Base-by-base conservation (phyloP, 2,797 vertebrate genomes). In the Gallinago stenura region DNA sequence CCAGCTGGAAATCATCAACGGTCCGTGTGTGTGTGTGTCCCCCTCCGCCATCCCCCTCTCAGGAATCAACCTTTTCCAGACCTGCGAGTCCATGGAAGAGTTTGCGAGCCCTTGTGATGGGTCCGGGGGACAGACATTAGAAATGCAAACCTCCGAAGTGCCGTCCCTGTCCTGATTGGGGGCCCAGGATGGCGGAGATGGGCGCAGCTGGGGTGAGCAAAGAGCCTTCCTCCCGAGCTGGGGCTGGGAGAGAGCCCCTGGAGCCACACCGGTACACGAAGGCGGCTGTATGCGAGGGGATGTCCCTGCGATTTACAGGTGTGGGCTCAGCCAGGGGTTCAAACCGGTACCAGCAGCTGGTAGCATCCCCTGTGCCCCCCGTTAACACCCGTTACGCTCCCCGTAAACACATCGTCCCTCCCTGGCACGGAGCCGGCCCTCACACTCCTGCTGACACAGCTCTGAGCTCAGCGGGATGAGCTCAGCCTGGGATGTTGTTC, bases 121-220 rank as follows among this genome's bases (percentile, higher is more conserved):
- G 13, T 21, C 26, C 25, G 1, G 31, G 35, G 37, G 45, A 11
- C 2, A 51, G 46, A 2, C 12, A 1, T 5, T 2, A 53, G 31
- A 26, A 37, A 35, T 16, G 4, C 37, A 37, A 53, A 15, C 31
- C 16, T 6, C 41, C 3, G 17, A 25, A 16, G 19, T 14, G 3
- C 31, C 8, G 25, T 28, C 61, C 2, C 7, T 2, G 30, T 14
- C 48, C 30, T 4, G 19, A 3, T 20, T 7, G 7, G 15, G n/a
- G 28, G 54, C 19, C 54, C 19, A 0, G 0, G 3, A 12, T 15
- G 45, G 17, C 54, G 0, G 35, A 37, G 26, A 2, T 39, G 19
- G 1, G 9, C 22, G 1, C n/a, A 19, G n/a, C 54, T 10, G 28
- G 39, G 22, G 12, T 5, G 43, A 62, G 37, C 0, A 4, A 9